These are phyloP conservation scores for Hyppa rectilinea DNA, from an alignment of 2,888 invertebrate genomes.

Conservation along the genomic window DNA sequence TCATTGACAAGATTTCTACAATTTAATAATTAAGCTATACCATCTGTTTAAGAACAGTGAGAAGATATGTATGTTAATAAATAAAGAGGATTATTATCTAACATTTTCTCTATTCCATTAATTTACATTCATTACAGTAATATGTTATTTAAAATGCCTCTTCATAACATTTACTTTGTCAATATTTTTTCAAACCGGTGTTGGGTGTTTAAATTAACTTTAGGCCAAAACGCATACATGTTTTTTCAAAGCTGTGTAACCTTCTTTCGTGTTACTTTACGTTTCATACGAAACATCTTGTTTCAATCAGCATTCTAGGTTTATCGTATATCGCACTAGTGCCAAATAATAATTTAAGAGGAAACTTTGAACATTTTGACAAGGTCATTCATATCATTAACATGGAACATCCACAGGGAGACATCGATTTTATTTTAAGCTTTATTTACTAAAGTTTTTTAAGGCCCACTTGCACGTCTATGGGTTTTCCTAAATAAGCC, in stretches of 20 bases:
- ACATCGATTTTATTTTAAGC: slow-evolving; percentile 35
- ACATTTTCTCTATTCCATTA: background rate
- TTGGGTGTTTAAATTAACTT: slow-evolving; percentile 17
- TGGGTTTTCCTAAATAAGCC: too few species aligned
- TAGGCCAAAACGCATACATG: slow-evolving; percentile 41
- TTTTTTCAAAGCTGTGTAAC: background rate
- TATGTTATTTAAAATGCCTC: slow-evolving; percentile 3
- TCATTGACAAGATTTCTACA: slow-evolving; percentile 7
- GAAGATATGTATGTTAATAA: slow-evolving; percentile 29
- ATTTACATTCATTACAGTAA: background rate
- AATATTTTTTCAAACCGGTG: slow-evolving; percentile 13
- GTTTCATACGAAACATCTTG: background rate
- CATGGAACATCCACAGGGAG: slow-evolving; percentile 26
- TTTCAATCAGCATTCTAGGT: slow-evolving; percentile 10
- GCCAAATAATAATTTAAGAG: background rate
- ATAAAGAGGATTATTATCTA: background rate
- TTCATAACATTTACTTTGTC: background rate
- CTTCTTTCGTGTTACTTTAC: background rate
- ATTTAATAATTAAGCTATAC: slow-evolving; percentile 15
- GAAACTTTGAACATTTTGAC: slow-evolving; percentile 15
- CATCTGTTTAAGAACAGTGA: slow-evolving; percentile 3
- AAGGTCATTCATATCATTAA: slow-evolving; percentile 18
- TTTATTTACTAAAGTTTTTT: slow-evolving; percentile 2
- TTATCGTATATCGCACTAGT: slow-evolving; percentile 9
- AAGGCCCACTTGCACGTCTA: too few species aligned